Evolutionary conservation across 1,140 invertebrate genomes (phyloP).

Genomic region (Aleiodes sp.): DNA sequence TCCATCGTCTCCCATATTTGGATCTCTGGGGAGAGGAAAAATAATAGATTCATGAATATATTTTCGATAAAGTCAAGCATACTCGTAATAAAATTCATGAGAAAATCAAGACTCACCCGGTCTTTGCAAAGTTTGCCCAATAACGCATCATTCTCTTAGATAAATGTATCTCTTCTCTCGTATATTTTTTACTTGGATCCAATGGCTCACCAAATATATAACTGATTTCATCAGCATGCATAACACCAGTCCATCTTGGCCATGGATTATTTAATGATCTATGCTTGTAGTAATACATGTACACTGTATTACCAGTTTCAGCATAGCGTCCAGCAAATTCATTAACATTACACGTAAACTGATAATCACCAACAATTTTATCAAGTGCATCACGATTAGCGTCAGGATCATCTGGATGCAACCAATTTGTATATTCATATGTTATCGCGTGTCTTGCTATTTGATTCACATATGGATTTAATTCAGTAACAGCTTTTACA

Average conservation of each 20-base stretch:
- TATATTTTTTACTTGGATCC: conserved; percentile 81
- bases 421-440: conserved; percentile 93
- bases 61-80: too few relatives aligned
- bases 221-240: conserved; percentile 96
- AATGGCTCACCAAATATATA: conserved; percentile 95
- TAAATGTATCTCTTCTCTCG: conserved; percentile 80
- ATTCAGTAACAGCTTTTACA: conserved; percentile 77
- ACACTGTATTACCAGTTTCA: conserved; percentile 87
- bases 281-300: conserved; percentile 95
- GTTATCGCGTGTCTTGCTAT: conserved; percentile 84
- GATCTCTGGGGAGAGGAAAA: conserved; percentile 66
- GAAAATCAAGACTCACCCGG: conserved; percentile 72
- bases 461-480: conserved; percentile 86
- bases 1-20: conserved; percentile 73
- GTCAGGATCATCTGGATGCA: conserved; percentile 84
- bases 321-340: conserved; percentile 90
- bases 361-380: conserved; percentile 96
- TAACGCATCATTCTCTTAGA: conserved; percentile 91
- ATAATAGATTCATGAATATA: neutral
- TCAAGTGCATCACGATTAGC: conserved; percentile 87
- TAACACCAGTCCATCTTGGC: conserved; percentile 95
- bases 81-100: too few relatives aligned
- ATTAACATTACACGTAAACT: conserved; percentile 95
- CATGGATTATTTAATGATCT: conserved; percentile 84
- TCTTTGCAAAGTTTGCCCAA: conserved; percentile 96